Percentiles rank a stretch among this genome's conserved stretches.
Evolutionary conservation across 35 echinoderm and acorn worm species (phyloP).

Genomic region (Patiria miniata): DNA sequence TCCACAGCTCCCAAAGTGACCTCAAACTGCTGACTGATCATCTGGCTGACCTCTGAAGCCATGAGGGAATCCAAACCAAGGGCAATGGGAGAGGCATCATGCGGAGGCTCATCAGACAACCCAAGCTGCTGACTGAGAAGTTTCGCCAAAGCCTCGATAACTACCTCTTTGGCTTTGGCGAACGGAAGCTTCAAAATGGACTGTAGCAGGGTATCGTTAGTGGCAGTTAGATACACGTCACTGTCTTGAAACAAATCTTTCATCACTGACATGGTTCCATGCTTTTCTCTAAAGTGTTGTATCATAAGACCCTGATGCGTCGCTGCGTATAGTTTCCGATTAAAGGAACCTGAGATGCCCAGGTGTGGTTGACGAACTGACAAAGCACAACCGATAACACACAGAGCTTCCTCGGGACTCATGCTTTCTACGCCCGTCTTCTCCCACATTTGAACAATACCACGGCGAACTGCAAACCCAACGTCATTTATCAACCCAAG

Average conservation of each 20-base stretch:
- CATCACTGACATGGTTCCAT: slow-evolving; percentile 34
- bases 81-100: slow-evolving; percentile 5
- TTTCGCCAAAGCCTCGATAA: background rate
- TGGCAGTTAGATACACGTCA: background rate
- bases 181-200: background rate
- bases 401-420: slow-evolving; percentile 6
- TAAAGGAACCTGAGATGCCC: slow-evolving; percentile 20
- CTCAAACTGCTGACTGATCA: slow-evolving; percentile 6
- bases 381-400: background rate
- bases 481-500: slow-evolving; percentile 43
- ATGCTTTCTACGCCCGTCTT: slow-evolving; percentile 35
- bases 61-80: slow-evolving; percentile 43
- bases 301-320: background rate
- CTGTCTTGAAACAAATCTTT: slow-evolving; percentile 14
- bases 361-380: background rate
- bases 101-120: background rate
- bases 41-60: slow-evolving; percentile 27
- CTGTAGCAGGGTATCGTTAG: background rate
- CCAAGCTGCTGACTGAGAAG: slow-evolving; percentile 29
- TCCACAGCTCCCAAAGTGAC: slow-evolving; percentile 12
- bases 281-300: background rate
- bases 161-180: slow-evolving; percentile 1
- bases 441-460: slow-evolving; percentile 21
- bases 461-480: slow-evolving; percentile 50
- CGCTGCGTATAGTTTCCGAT: background rate